A percentile compares a stretch with the other conserved stretches of the same genome.
These are phyloP conservation scores for Scyliorhinus canicula DNA, from an alignment of 2,797 vertebrate species.

Conservation along the genomic window DNA sequence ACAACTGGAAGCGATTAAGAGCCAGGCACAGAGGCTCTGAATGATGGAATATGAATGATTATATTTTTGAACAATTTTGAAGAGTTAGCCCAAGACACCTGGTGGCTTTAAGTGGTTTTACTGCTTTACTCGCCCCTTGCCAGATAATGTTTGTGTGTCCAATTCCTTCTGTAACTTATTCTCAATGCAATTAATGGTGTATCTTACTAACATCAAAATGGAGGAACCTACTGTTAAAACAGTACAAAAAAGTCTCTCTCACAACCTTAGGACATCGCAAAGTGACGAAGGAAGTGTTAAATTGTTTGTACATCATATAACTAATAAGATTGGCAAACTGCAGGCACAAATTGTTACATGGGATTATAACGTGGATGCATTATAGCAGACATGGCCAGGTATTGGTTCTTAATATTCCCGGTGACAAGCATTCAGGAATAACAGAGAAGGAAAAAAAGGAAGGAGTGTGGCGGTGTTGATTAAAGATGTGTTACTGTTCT, in stretches of 20 bases:
- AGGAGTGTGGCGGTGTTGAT: not conserved
- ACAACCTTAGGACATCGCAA: not conserved
- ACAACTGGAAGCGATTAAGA: not conserved
- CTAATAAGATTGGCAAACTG: not conserved
- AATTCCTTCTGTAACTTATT: not conserved
- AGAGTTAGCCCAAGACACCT: not conserved
- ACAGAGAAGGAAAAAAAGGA: not conserved
- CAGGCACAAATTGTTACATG: not conserved
- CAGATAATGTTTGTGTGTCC: not conserved
- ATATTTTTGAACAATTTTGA: not conserved
- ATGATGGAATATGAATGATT: conserved; percentile 5
- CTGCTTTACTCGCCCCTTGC: not conserved
- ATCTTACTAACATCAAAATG: not conserved
- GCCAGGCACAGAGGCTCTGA: not conserved
- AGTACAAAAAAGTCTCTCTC: not conserved
- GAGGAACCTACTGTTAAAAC: not conserved
- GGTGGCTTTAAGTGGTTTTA: not conserved
- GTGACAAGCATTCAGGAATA: not conserved
- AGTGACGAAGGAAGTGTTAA: not conserved
- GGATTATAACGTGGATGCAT: not conserved
- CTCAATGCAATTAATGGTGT: not conserved
- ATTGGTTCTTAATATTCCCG: not conserved
- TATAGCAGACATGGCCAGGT: not conserved
- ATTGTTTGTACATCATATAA: not conserved
- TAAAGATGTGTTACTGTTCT: not conserved